Conservation (phyloP, 92 coral and sea anemone genomes). For the Diadumene lineata region DNA sequence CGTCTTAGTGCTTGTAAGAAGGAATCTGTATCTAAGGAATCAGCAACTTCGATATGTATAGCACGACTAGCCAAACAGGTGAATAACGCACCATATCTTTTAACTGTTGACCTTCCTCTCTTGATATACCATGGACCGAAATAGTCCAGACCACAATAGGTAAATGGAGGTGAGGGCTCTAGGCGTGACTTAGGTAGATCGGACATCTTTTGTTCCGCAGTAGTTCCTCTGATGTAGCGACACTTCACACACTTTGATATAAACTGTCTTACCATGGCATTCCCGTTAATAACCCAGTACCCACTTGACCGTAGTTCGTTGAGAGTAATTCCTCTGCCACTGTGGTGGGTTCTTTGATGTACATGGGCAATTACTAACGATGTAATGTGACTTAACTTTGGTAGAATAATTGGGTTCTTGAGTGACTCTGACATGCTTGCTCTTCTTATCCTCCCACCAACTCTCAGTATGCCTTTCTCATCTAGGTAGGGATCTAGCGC, state of each 20-base stretch:
- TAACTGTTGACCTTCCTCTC: slow-evolving; percentile 41
- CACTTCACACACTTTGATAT: slow-evolving; percentile 40
- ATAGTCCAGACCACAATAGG: slow-evolving; percentile 40
- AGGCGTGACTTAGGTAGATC: slow-evolving; percentile 39
- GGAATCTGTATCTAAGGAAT: slow-evolving; percentile 44
- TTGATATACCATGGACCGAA: slow-evolving; percentile 46
- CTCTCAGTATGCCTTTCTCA: slow-evolving; percentile 28
- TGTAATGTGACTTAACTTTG: slow-evolving; percentile 23
- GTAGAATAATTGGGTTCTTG: slow-evolving; percentile 37
- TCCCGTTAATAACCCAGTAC: slow-evolving; percentile 55
- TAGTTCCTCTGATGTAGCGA: slow-evolving; percentile 32
- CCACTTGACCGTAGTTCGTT: slow-evolving; percentile 59
- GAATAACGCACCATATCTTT: slow-evolving; percentile 45
- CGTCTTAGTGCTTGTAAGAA: slow-evolving; percentile 56
- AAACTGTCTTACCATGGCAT: slow-evolving; percentile 23
- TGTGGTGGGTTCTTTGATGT: slow-evolving; percentile 41
- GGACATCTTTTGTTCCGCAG: slow-evolving; percentile 45
- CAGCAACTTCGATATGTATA: slow-evolving; percentile 36
- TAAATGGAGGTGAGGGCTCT: slow-evolving; percentile 47
- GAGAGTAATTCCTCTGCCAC: slow-evolving; percentile 62
- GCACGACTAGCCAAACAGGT: slow-evolving; percentile 53
- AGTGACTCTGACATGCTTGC: slow-evolving; percentile 24
- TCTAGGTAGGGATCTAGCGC: slow-evolving; percentile 35
- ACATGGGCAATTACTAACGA: slow-evolving; percentile 30
- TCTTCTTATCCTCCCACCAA: slow-evolving; percentile 52